Percentiles rank a stretch among this genome's conserved stretches.
Conservation (phyloP, 1,140 invertebrate species). For the Apocrypta bakeri region DNA sequence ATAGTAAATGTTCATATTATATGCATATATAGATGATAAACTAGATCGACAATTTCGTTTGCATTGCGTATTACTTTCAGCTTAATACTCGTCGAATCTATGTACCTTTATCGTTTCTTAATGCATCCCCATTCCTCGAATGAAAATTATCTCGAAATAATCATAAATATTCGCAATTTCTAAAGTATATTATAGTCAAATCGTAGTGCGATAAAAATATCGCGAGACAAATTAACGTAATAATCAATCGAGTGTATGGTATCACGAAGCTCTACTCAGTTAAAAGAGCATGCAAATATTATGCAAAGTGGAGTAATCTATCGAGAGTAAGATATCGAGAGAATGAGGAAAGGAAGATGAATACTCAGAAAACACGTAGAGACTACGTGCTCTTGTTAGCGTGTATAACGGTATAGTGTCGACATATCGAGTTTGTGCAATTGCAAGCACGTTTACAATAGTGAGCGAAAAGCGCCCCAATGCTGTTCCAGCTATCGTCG, state of each 20-base stretch:
- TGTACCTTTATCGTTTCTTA: too few relatives aligned
- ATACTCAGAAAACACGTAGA: too few relatives aligned
- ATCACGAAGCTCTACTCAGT: too few relatives aligned
- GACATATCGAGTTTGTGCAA: constrained; percentile 1
- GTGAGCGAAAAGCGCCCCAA: neutral
- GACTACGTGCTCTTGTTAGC: neutral
- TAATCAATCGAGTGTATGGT: neutral
- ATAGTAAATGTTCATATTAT: too few relatives aligned
- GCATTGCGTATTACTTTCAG: too few relatives aligned
- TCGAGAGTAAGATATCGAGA: too few relatives aligned
- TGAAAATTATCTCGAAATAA: neutral
- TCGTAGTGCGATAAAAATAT: too few relatives aligned
- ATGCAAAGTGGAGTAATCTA: too few relatives aligned
- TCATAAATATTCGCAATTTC: neutral
- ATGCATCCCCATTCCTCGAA: neutral
- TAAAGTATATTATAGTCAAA: neutral
- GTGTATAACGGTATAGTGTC: neutral
- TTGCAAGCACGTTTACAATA: constrained; percentile 5
- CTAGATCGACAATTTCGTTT: too few relatives aligned
- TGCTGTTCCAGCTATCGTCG: too few relatives aligned
- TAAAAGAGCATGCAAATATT: too few relatives aligned
- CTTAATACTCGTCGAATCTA: too few relatives aligned
- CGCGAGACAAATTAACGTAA: neutral
- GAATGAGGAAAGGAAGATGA: neutral
- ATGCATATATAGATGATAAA: neutral